Percentiles rank a stretch among this genome's conserved stretches.
These are phyloP conservation scores for Kuschelorhynchus macadamiae DNA, from an alignment of 2,888 invertebrate species.

Conservation along the genomic window DNA sequence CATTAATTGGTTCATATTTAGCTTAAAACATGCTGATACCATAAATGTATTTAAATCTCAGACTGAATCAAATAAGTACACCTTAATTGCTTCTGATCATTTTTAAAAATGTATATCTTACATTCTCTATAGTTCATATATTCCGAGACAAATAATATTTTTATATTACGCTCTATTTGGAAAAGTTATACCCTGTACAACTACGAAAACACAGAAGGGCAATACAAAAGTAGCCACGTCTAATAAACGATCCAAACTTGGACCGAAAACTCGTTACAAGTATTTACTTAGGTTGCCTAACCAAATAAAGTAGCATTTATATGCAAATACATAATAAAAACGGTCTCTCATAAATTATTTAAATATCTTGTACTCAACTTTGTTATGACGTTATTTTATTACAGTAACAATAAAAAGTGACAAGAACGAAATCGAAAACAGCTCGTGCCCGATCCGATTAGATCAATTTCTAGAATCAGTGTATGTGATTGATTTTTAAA, in stretches of 20 bases:
- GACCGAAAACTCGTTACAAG: background rate
- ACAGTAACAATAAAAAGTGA: constrained; percentile 40
- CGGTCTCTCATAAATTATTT: constrained; percentile 36
- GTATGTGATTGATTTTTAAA: constrained; percentile 46
- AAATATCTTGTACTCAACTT: constrained; percentile 36
- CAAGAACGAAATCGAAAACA: constrained; percentile 43
- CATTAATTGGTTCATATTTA: too few species aligned
- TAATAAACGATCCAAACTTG: constrained; percentile 2
- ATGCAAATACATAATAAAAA: constrained; percentile 39
- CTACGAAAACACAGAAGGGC: too few species aligned
- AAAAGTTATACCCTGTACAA: too few species aligned
- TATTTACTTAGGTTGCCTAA: constrained; percentile 20
- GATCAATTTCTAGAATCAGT: constrained; percentile 44
- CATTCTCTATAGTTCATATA: too few species aligned
- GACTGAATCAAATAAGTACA: too few species aligned
- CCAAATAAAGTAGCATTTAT: constrained; percentile 46
- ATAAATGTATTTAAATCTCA: too few species aligned
- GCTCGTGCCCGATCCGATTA: constrained; percentile 49
- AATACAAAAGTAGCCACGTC: background rate
- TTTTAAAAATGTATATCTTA: too few species aligned
- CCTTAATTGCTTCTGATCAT: too few species aligned
- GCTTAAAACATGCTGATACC: too few species aligned
- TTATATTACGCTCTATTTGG: too few species aligned
- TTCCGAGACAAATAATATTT: too few species aligned
- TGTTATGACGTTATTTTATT: constrained; percentile 47